Evolutionary conservation across 2,113 vertebrate species (phyloP).

Genomic region (Myiozetetes cayanensis): DNA sequence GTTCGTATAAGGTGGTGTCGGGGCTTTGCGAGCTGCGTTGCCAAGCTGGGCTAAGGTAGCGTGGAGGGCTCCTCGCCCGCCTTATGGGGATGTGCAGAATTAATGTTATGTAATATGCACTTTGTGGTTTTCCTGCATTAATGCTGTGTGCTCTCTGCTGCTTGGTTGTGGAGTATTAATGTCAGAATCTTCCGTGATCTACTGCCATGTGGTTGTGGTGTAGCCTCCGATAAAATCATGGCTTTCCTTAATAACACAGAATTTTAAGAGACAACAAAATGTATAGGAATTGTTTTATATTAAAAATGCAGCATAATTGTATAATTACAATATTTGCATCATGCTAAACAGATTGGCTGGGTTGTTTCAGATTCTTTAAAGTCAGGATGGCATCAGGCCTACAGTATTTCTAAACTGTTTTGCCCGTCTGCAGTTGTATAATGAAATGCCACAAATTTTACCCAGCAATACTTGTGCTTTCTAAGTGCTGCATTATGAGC

Average conservation of each 20-base stretch:
- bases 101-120: constrained; percentile 13
- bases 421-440: constrained; percentile 51
- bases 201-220: not conserved
- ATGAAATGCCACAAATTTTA: constrained; percentile 65
- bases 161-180: constrained; percentile 32
- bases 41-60: not conserved
- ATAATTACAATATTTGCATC: constrained; percentile 64
- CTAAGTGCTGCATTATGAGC: constrained; percentile 64
- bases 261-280: constrained; percentile 54
- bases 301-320: constrained; percentile 68
- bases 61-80: not conserved
- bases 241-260: constrained; percentile 32
- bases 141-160: not conserved
- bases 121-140: not conserved
- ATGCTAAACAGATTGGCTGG: constrained; percentile 62
- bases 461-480: constrained; percentile 53
- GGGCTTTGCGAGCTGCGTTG: fast-evolving
- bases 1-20: not conserved
- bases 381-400: constrained; percentile 51
- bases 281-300: constrained; percentile 60
- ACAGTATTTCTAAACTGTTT: constrained; percentile 54
- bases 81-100: not conserved
- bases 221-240: not conserved
- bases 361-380: constrained; percentile 66
- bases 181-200: constrained; percentile 19